phyloP scores from a whole-genome alignment of 2,113 vertebrate genomes.

The Salvelinus alpinus region DNA sequence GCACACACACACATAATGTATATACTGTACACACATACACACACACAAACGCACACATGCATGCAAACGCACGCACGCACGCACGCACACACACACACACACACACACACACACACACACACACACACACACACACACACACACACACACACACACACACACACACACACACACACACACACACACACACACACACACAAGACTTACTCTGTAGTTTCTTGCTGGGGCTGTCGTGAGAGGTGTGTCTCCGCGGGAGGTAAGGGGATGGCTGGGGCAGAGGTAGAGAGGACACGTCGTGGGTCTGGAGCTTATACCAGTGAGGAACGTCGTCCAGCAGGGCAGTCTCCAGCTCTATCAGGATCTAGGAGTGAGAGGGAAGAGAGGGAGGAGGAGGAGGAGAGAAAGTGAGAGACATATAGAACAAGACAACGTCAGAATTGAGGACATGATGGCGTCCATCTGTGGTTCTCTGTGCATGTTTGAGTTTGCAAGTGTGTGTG shows the following conservation, averaged over 20 bases:
- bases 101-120: slow-evolving; percentile 19
- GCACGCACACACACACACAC: background rate
- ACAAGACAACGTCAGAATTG: background rate
- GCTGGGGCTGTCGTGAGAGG: slow-evolving; percentile 90
- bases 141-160: too few species aligned
- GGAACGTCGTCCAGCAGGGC: slow-evolving; percentile 93
- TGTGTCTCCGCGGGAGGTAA: slow-evolving; percentile 91
- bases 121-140: background rate
- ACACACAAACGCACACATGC: slow-evolving; percentile 8
- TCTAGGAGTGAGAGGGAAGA: slow-evolving; percentile 67
- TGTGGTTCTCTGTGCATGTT: background rate
- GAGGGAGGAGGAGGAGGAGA: background rate
- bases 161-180: slow-evolving; percentile 6
- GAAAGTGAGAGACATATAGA: background rate
- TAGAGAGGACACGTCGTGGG: slow-evolving; percentile 94
- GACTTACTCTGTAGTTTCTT: slow-evolving; percentile 97
- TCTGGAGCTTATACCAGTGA: slow-evolving; percentile 98
- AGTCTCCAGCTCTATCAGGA: slow-evolving; percentile 96
- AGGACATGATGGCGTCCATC: background rate
- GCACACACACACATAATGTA: background rate
- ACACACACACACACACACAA: background rate
- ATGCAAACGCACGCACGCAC: slow-evolving; percentile 17
- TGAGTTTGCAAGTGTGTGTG: too few species aligned
- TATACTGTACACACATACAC: slow-evolving; percentile 8
- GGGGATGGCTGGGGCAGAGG: slow-evolving; percentile 97